phyloP scores from a whole-genome alignment of 2,797 vertebrate species.

The Falco biarmicus region DNA sequence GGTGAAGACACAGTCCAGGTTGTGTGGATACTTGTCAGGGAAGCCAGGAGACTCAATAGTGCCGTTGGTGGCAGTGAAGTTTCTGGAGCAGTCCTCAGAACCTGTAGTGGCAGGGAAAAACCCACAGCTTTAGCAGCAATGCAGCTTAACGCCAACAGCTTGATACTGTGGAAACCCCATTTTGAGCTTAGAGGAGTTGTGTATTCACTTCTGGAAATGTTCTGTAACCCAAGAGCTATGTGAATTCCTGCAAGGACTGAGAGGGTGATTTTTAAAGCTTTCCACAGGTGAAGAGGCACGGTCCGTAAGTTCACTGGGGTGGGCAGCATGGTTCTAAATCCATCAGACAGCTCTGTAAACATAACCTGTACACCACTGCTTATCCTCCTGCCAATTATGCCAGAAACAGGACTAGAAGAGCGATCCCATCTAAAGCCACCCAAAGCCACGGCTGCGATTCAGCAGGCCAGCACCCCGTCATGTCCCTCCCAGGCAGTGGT shows the following conservation, averaged over 20 bases:
- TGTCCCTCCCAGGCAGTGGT: accelerated
- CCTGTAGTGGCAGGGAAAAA: slow-evolving; percentile 77
- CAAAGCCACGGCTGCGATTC: not conserved
- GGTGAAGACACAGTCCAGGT: slow-evolving; percentile 94
- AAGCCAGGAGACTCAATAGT: slow-evolving; percentile 96
- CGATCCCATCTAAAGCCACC: not conserved
- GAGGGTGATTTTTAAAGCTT: not conserved
- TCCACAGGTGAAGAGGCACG: not conserved
- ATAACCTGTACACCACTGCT: not conserved
- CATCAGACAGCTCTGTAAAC: not conserved
- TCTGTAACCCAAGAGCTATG: not conserved
- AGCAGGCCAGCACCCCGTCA: not conserved
- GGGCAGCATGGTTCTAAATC: not conserved
- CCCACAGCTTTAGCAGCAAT: not conserved
- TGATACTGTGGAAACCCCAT: not conserved
- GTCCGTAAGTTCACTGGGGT: not conserved
- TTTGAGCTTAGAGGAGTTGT: not conserved
- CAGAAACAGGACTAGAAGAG: not conserved
- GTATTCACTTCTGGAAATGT: not conserved
- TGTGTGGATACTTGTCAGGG: slow-evolving; percentile 97
- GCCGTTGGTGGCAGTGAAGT: slow-evolving; percentile 90
- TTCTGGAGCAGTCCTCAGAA: slow-evolving; percentile 95
- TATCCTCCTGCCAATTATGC: not conserved
- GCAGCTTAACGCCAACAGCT: not conserved
- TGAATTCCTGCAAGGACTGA: not conserved